Evolutionary conservation across 2,888 invertebrate genomes (phyloP).

Genomic region (Nemurella pictetii): DNA sequence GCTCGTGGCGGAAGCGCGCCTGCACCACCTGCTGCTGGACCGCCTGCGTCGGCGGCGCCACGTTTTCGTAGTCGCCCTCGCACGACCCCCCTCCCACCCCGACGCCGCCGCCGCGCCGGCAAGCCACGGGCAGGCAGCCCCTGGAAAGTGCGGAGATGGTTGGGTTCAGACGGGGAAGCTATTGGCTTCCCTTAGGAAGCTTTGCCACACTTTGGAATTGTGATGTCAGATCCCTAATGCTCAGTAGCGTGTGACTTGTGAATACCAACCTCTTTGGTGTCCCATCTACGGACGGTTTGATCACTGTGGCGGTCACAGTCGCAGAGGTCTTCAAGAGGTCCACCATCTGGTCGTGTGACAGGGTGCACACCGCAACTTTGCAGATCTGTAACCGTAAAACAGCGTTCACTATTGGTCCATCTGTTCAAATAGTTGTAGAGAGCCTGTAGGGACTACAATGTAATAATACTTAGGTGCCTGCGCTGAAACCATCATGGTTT

Average conservation of each 20-base stretch:
- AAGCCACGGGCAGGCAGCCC: constrained; percentile 68
- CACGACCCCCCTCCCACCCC: too few species aligned
- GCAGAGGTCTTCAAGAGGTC: constrained; percentile 88
- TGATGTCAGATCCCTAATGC: neutral
- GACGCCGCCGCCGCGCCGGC: constrained; percentile 46
- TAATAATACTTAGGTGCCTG: too few species aligned
- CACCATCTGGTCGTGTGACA: constrained; percentile 91
- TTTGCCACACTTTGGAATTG: too few species aligned
- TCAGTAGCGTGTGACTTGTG: neutral
- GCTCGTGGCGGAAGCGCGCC: constrained; percentile 63
- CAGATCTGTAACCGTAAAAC: constrained; percentile 61
- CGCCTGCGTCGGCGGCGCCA: constrained; percentile 51
- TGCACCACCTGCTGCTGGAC: constrained; percentile 57
- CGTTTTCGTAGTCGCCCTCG: constrained; percentile 70
- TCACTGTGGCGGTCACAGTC: constrained; percentile 81
- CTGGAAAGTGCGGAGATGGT: too few species aligned
- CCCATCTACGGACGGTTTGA: constrained; percentile 72
- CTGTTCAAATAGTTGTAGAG: neutral
- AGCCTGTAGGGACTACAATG: too few species aligned
- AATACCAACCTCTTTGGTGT: constrained; percentile 60
- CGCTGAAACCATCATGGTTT: too few species aligned
- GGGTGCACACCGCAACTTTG: constrained; percentile 84
- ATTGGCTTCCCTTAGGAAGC: too few species aligned
- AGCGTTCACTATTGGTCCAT: neutral
- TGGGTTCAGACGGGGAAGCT: neutral